Evolutionary conservation across 2,113 vertebrate genomes (phyloP).

Genomic region (Cyanocitta stelleri): DNA sequence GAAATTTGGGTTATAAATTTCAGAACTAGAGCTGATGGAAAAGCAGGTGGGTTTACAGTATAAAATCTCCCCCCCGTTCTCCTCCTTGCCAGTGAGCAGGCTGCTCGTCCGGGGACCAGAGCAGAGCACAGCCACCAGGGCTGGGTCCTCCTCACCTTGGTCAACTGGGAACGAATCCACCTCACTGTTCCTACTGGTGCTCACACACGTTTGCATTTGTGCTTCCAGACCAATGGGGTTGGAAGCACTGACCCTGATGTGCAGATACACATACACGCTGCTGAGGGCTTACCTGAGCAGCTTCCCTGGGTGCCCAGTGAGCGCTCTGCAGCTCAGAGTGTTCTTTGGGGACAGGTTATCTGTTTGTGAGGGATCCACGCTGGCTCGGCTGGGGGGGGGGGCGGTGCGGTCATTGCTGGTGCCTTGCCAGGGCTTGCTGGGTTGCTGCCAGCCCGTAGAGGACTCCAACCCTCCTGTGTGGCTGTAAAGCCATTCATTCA

Average conservation of each 20-base stretch:
- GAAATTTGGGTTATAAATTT: background rate
- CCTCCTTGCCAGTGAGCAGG: background rate
- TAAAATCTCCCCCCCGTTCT: background rate
- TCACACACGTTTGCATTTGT: background rate
- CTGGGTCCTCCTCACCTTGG: background rate
- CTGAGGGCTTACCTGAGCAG: background rate
- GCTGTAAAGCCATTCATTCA: background rate
- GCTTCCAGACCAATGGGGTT: background rate
- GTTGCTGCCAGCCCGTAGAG: rapidly evolving
- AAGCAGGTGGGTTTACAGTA: background rate
- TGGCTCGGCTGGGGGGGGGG: rapidly evolving
- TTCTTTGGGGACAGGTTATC: background rate
- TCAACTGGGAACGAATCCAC: rapidly evolving
- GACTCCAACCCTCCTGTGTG: background rate
- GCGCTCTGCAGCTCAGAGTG: background rate
- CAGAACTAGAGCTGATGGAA: background rate
- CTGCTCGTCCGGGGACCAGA: rapidly evolving
- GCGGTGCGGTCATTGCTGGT: background rate
- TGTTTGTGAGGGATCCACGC: rapidly evolving
- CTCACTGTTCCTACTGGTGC: background rate
- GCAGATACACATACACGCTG: background rate
- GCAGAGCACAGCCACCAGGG: background rate
- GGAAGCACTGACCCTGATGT: background rate
- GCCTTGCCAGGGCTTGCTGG: background rate
- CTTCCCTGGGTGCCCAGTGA: background rate